These are phyloP conservation scores for Altica lythri DNA, from an alignment of 2,888 invertebrate genomes.

Conservation along the genomic window DNA sequence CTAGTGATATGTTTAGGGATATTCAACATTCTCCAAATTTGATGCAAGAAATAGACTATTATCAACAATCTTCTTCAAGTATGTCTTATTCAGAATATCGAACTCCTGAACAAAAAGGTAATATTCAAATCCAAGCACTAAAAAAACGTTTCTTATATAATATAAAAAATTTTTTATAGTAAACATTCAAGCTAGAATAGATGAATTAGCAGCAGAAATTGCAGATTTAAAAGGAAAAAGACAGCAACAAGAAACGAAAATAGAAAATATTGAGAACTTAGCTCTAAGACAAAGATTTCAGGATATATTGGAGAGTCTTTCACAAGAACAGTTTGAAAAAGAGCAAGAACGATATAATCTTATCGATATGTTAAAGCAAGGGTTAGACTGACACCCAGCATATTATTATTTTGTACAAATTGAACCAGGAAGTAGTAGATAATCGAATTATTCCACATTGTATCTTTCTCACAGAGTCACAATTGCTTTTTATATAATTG, in stretches of 20 bases:
- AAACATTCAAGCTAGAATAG: conserved; percentile 63
- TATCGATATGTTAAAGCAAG: conserved; percentile 51
- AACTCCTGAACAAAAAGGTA: conserved; percentile 40
- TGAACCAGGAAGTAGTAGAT: neutral
- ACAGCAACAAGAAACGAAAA: conserved; percentile 80
- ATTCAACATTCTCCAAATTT: conserved; percentile 52
- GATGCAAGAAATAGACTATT: conserved; percentile 54
- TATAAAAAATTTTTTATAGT: conserved; percentile 37
- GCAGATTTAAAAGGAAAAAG: conserved; percentile 75
- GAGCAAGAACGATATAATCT: conserved; percentile 66
- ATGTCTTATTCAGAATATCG: conserved; percentile 46
- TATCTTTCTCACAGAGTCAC: too few relatives aligned
- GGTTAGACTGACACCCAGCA: conserved; percentile 34
- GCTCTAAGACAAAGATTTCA: conserved; percentile 78
- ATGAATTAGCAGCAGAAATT: conserved; percentile 74
- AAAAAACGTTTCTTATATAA: conserved; percentile 4
- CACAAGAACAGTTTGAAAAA: conserved; percentile 79
- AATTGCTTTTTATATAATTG: too few relatives aligned
- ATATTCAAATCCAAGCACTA: conserved; percentile 1
- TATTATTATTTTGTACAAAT: conserved; percentile 13
- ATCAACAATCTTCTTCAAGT: conserved; percentile 46
- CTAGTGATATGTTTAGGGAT: conserved; percentile 64
- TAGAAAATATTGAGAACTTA: conserved; percentile 83
- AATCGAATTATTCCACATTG: too few relatives aligned
- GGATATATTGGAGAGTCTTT: conserved; percentile 76